Conservation (phyloP, 2,797 vertebrate species). For the Myotis pilosus region DNA sequence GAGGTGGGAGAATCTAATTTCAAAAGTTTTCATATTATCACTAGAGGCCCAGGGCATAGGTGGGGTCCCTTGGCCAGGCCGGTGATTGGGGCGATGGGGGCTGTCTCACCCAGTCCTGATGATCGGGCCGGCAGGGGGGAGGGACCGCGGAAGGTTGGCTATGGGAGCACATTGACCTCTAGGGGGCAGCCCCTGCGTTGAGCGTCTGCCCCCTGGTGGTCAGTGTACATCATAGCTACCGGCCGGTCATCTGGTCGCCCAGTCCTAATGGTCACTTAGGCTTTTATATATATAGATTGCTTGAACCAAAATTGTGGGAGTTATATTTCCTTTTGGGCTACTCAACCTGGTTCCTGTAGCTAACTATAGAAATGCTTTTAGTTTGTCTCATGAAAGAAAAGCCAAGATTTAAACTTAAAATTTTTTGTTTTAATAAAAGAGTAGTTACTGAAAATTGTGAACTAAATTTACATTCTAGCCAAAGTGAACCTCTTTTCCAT, state of each 20-base stretch:
- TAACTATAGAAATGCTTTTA: background rate
- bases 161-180: too few relatives aligned
- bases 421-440: background rate
- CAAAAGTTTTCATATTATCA: background rate
- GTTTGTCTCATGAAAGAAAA: background rate
- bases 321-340: background rate
- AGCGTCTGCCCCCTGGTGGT: too few relatives aligned
- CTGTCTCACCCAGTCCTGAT: too few relatives aligned
- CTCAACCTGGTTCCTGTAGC: background rate
- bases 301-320: background rate
- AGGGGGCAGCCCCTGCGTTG: too few relatives aligned
- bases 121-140: too few relatives aligned
- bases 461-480: background rate
- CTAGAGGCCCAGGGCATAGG: too few relatives aligned
- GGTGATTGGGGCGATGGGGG: too few relatives aligned
- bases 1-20: conserved; percentile 1
- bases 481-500: background rate
- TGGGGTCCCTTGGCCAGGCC: too few relatives aligned
- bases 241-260: too few relatives aligned
- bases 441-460: background rate
- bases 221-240: too few relatives aligned
- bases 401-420: background rate
- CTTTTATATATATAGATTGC: background rate
- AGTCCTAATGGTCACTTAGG: too few relatives aligned
- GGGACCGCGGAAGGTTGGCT: too few relatives aligned